Base-by-base conservation (phyloP, 1,140 invertebrate genomes). In the Luehdorfia chinensis region DNA sequence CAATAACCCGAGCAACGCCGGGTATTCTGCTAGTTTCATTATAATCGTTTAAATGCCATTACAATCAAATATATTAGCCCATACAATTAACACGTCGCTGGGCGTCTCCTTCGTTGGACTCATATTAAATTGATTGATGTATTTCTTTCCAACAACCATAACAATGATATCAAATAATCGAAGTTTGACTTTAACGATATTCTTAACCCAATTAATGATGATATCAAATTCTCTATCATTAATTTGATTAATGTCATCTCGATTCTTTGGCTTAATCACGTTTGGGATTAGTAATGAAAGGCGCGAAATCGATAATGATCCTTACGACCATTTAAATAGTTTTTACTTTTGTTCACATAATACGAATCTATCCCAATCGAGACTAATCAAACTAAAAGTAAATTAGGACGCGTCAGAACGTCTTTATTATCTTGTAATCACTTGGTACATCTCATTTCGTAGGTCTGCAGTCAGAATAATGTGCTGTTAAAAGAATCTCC, bases 121-220 rank as follows among this genome's bases (percentile, higher is more conserved):
- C 49, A 55, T 41, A 58, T 61, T 56, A 55, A n/a, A 47, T 45
- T 64, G 61, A 70, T 64, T 65, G 57, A 67, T 70, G 54, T 47
- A 28, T 33, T 23, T 46, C 52, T 64, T 50, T 9, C 30, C 9
- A 37, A 21, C 27, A 48, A 50, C 52, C 21, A 15, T 33, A 55
- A 62, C 47, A 36, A 52, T 50, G 55, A 34, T 14, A 43, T 49
- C 43, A 45, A 59, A 63, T 48, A 53, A 66, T 57, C 46, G 48
- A 39, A 31, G n/a, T 43, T 28, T 25, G 43, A 54, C 51, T 57
- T 64, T 69, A 75, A 77, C 59, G 58, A 76, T 68, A 51, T 61
- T 65, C 50, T 63, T 63, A 68, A 64, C 66, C 69, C 59, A 70
- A 75, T 75, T 70, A 75, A 78, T 78, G 65, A 78, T 65, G 62